phyloP scores from a whole-genome alignment of 1,140 invertebrate genomes.

The Hestina assimilis region DNA sequence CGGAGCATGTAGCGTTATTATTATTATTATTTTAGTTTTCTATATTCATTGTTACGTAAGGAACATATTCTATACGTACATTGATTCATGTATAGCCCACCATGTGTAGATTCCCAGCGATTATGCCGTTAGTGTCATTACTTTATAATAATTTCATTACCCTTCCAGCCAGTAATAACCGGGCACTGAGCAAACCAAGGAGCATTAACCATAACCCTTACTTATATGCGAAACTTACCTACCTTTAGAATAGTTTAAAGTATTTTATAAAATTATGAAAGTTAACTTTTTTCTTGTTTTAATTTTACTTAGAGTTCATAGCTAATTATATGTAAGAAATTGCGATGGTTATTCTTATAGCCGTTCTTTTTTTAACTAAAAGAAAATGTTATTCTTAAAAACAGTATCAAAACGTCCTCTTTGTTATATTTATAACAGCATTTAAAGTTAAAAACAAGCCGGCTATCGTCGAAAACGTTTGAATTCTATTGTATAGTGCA shows the following conservation, averaged over 20 bases:
- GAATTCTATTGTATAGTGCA: conserved; percentile 31
- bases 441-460: conserved; percentile 15
- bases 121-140: conserved; percentile 40
- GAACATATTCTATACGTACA: neutral
- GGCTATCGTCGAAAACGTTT: conserved; percentile 28
- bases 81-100: neutral
- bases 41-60: no score
- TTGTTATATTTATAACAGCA: neutral
- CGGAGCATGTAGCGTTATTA: no score
- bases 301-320: no score
- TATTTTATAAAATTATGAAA: neutral
- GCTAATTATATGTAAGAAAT: no score
- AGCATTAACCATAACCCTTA: conserved; percentile 31
- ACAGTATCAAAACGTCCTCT: neutral
- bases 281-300: conserved; percentile 2
- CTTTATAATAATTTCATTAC: conserved; percentile 60
- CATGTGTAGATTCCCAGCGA: conserved; percentile 45
- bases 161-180: conserved; percentile 40
- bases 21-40: neutral
- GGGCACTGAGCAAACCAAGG: conserved; percentile 33
- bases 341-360: no score
- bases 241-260: neutral
- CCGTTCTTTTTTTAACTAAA: no score
- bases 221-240: neutral
- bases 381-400: no score